Base-by-base conservation (phyloP, 2,797 vertebrate species). In the Tadarida brasiliensis region DNA sequence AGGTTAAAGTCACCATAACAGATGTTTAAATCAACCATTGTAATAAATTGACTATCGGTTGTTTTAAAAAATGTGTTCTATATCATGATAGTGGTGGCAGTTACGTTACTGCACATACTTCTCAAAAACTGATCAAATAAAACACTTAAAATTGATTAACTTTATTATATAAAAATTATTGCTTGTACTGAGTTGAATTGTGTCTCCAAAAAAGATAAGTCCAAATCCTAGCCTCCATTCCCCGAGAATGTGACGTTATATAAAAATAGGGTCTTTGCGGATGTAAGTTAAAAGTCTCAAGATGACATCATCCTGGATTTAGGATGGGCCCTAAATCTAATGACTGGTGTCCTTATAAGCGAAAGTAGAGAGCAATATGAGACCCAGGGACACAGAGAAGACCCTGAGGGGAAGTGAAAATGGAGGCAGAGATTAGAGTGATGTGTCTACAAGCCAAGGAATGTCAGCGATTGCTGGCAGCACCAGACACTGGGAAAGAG, bases 101-200 rank as follows among this genome's bases (percentile, higher is more conserved):
- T 49, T 61, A 63, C 3, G 2, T 35, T 20, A 49, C 30, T 71
- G 4, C n/a, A 65, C 11, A 11, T 26, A n/a, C 15, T 14, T 71
- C 57, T 67, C 49, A 22, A 80, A 91, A 92, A 59, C 26, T 54
- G 59, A 51, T 28, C 39, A 70, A 47, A 76, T 61, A n/a, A 76
- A 73, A 67, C 20, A 59, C 87, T 87, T 84, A 71, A 67, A 49
- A 78, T 33, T 35, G 26, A 49, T 5, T 16, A 61, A 30, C 57
- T 78, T 82, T 78, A 24, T 77, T 71, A 59, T 15, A 51, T 47
- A 49, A 56, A 47, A 65, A 59, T 70, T 61, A 70, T 39, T 90
- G 49, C 33, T 44, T n/a, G 6, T 28, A 12, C 24, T 44, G 26
- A 26, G 17, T 16, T 44, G 39, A 70, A 61, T 61, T 78, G 30